Conservation (phyloP, 37 sponge, comb jelly and placozoan species). For the Ephydatia muelleri region DNA sequence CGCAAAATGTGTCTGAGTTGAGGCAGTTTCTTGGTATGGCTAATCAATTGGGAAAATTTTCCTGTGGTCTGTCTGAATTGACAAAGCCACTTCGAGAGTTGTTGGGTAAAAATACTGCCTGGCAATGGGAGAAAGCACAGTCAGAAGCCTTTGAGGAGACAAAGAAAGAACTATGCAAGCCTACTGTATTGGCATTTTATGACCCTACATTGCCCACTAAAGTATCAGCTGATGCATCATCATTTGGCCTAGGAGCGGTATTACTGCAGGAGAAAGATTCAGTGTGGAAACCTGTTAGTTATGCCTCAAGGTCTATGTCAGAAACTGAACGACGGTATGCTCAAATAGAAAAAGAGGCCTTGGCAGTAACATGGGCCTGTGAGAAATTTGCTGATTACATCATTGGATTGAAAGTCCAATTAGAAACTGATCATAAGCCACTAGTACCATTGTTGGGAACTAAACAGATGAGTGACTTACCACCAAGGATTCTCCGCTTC, state of each 20-base stretch:
- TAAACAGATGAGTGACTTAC: conserved; percentile 17
- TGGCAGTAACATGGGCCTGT: conserved; percentile 20
- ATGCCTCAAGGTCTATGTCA: conserved; percentile 5
- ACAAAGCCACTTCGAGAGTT: conserved; percentile 27
- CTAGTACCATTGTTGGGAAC: conserved; percentile 35
- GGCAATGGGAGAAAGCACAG: conserved; percentile 32
- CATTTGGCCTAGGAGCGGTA: conserved; percentile 35
- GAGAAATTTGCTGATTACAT: conserved; percentile 39
- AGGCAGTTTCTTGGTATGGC: conserved; percentile 38
- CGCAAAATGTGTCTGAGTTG: conserved; percentile 24
- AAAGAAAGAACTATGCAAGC: neutral
- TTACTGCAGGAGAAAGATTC: conserved; percentile 4
- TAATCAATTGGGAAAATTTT: conserved; percentile 38
- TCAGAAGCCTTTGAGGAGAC: conserved; percentile 4
- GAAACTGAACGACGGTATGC: conserved; percentile 10
- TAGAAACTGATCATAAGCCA: conserved; percentile 60
- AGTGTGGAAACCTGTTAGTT: conserved; percentile 10
- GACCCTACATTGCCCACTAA: conserved; percentile 5
- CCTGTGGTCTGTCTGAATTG: conserved; percentile 12
- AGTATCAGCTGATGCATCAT: conserved; percentile 38
- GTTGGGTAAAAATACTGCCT: conserved; percentile 19
- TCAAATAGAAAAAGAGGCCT: conserved; percentile 5
- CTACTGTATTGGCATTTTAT: conserved; percentile 15
- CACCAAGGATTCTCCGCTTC: conserved; percentile 31
- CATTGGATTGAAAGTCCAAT: conserved; percentile 8